Base-by-base conservation (phyloP, 2,797 vertebrate genomes). In the Ispidina picta region DNA sequence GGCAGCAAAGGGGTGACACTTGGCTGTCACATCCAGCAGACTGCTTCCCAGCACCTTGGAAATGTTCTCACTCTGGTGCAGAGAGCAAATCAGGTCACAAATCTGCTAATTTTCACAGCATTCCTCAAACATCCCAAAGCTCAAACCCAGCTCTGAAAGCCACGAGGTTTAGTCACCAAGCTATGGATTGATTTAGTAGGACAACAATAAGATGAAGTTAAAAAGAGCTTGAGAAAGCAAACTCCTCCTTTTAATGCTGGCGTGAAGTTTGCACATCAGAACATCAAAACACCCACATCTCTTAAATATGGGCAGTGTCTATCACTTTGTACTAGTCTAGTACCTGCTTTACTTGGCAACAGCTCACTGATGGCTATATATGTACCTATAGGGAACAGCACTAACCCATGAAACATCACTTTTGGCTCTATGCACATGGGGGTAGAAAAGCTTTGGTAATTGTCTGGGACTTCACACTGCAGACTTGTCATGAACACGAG, bases 391-490 rank as follows among this genome's bases (percentile, higher is more conserved):
- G 91, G 60, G 94, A 96, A 94, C 84, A 93, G 92, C 87, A 91
- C 80, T 94, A 89, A 92, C 91, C 86, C 95, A 83, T 37, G 63
- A 90, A 90, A 94, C 55, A 77, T 51, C 68, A 65, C 86, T 92
- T 93, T 76, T 94, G 95, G 94, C 95, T 96, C 48, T 73, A 75
- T 69, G 88, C 68, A n/a, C 76, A 94, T 4, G 69, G 82, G 79
- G 92, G 92, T 92, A 98, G 65, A 97, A 97, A 97, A 97, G 93
- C 97, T 97, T 97, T 97, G 97, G 97, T 97, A 92, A 75, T 70
- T n/a, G 14, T 44, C 68, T 19, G 82, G 88, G 83, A 95, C 95
- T 95, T 96, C 91, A 91, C 91, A 93, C 96, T 87, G 94, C 92
- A 94, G 62, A 93, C 59, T 70, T 88, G 83, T 56, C 93, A 93